Evolutionary conservation across 1,140 invertebrate species (phyloP).

Genomic region (Aphidius gifuensis): DNA sequence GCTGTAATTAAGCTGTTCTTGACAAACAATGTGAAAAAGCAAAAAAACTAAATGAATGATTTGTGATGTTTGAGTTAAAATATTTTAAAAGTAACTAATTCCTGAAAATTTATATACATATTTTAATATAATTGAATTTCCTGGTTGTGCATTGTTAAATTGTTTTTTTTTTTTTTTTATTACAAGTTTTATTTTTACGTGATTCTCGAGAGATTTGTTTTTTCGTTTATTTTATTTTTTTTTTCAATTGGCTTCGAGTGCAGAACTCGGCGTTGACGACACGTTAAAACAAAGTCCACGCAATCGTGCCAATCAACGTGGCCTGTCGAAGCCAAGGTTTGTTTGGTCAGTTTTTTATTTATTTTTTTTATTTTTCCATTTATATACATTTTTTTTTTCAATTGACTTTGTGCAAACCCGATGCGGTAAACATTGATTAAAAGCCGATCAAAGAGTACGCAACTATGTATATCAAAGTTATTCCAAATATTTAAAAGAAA

Average conservation of each 20-base stretch:
- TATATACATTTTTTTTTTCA: background rate
- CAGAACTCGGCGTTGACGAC: conserved; percentile 13
- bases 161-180: conserved; percentile 9
- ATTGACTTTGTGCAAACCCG: conserved; percentile 2
- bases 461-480: background rate
- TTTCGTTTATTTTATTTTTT: conserved; percentile 16
- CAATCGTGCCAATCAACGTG: conserved; percentile 21
- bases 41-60: background rate
- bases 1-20: too few species aligned
- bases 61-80: background rate
- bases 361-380: conserved; percentile 4
- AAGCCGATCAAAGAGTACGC: conserved; percentile 21
- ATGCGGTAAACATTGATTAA: conserved; percentile 18
- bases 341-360: conserved; percentile 1
- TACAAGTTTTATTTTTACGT: conserved; percentile 6
- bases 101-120: background rate
- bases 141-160: conserved; percentile 12
- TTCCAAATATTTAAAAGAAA: background rate
- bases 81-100: background rate
- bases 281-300: conserved; percentile 22
- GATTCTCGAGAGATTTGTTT: background rate
- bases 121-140: conserved; percentile 20
- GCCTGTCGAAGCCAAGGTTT: background rate
- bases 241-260: conserved; percentile 5
- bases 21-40: background rate